A percentile compares a stretch with the other conserved stretches of the same genome.
phyloP scores from a whole-genome alignment of 2,888 invertebrate species.

The Agrotis puta region DNA sequence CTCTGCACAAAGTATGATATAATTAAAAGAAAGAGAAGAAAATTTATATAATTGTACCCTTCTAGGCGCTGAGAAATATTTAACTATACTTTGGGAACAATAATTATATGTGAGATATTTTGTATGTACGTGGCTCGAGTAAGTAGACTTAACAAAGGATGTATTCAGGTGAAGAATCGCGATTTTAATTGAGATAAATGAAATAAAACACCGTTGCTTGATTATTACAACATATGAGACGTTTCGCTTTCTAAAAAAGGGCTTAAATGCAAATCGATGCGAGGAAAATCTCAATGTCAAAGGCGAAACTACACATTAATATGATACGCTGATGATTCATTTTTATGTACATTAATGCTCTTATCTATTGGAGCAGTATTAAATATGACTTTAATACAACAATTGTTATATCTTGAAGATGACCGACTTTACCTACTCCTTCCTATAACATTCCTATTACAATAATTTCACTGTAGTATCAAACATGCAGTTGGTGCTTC shows the following conservation, averaged over 20 bases:
- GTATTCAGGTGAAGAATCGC: conserved; percentile 5
- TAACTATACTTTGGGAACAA: background rate
- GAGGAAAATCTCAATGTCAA: conserved; percentile 8
- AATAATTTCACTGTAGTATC: background rate
- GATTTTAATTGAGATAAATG: background rate
- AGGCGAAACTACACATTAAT: background rate
- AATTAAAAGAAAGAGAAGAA: background rate
- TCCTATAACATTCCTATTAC: background rate
- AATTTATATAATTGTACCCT: background rate
- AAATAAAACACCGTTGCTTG: background rate
- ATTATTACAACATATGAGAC: background rate
- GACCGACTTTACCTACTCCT: background rate
- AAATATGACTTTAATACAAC: background rate
- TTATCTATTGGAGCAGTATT: background rate
- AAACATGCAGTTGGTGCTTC: background rate
- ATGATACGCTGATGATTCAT: background rate
- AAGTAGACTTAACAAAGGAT: background rate
- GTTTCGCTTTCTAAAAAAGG: background rate
- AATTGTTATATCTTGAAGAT: background rate
- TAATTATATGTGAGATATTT: background rate
- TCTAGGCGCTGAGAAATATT: background rate
- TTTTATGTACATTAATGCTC: too few species aligned
- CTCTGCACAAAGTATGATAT: background rate
- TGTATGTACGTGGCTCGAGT: too few species aligned
- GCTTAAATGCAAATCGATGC: background rate